Evolutionary conservation across 2,797 vertebrate genomes (phyloP).

Genomic region (Enteromius paludinosus): DNA sequence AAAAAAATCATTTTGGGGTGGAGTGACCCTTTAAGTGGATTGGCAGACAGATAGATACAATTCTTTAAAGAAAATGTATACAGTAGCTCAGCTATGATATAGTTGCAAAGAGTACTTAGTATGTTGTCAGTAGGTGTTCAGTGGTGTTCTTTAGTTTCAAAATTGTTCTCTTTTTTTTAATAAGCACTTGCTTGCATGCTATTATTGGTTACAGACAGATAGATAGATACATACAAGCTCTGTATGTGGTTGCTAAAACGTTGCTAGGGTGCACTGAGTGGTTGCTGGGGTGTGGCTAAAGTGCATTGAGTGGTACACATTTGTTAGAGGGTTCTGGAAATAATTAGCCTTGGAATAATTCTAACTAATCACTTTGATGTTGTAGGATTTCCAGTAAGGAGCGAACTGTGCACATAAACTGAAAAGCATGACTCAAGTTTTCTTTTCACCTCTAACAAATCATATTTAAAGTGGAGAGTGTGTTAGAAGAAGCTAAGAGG

Average conservation of each 20-base stretch:
- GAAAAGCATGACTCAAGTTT: not conserved
- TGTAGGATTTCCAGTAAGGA: not conserved
- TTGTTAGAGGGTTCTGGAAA: not conserved
- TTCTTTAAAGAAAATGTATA: not conserved
- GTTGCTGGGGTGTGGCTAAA: not conserved
- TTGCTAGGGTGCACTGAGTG: not conserved
- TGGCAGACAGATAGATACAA: not conserved
- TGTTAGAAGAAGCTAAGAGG: not conserved
- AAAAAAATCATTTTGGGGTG: too few species aligned
- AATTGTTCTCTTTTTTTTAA: not conserved
- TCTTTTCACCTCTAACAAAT: conserved; percentile 26
- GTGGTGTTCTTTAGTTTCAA: not conserved
- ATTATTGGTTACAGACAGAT: not conserved
- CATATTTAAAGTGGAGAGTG: not conserved
- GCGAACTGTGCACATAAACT: not conserved
- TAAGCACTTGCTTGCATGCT: not conserved
- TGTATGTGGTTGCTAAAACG: not conserved
- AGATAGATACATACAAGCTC: not conserved
- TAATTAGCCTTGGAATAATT: not conserved
- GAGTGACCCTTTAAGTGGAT: not conserved
- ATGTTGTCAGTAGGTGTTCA: not conserved
- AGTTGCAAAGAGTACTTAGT: not conserved
- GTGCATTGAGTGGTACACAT: not conserved
- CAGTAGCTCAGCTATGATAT: not conserved
- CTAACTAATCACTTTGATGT: conserved; percentile 10